These are phyloP conservation scores for Azemiops feae DNA, from an alignment of 2,113 vertebrate species.

Conservation along the genomic window DNA sequence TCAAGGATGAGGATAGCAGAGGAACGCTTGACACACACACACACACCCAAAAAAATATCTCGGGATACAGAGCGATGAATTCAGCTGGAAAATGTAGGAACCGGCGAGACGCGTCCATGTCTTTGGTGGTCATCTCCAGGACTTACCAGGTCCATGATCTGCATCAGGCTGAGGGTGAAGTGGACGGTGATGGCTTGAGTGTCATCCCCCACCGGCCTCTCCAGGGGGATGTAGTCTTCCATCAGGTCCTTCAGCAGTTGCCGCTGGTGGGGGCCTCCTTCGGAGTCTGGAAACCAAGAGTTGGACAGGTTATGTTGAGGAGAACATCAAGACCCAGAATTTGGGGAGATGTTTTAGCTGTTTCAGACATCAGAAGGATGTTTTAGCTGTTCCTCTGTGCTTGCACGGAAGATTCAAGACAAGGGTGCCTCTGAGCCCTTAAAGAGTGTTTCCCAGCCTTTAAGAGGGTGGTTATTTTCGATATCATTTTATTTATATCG, in stretches of 20 bases:
- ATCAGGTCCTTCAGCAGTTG: constrained; percentile 76
- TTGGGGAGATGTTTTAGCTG: not conserved
- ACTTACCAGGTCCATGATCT: constrained; percentile 82
- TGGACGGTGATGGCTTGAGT: constrained; percentile 72
- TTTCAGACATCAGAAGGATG: too few relatives aligned
- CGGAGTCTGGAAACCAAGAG: constrained; percentile 60
- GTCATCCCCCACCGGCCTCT: constrained; percentile 78
- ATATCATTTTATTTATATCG: too few relatives aligned
- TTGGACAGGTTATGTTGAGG: not conserved
- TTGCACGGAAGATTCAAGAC: not conserved
- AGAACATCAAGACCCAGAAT: not conserved
- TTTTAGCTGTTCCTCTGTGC: not conserved
- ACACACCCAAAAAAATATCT: not conserved
- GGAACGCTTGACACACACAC: not conserved
- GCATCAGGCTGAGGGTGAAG: constrained; percentile 74
- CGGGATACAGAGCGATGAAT: not conserved
- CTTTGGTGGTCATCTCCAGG: not conserved
- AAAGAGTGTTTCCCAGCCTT: not conserved
- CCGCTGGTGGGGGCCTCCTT: constrained; percentile 78
- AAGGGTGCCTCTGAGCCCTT: too few relatives aligned
- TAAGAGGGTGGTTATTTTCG: too few relatives aligned
- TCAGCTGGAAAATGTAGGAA: not conserved
- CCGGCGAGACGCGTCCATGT: not conserved
- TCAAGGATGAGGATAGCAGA: not conserved
- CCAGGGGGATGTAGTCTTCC: constrained; percentile 80